Base-by-base conservation (phyloP, 2,888 invertebrate genomes). In the Bimastos eiseni region DNA sequence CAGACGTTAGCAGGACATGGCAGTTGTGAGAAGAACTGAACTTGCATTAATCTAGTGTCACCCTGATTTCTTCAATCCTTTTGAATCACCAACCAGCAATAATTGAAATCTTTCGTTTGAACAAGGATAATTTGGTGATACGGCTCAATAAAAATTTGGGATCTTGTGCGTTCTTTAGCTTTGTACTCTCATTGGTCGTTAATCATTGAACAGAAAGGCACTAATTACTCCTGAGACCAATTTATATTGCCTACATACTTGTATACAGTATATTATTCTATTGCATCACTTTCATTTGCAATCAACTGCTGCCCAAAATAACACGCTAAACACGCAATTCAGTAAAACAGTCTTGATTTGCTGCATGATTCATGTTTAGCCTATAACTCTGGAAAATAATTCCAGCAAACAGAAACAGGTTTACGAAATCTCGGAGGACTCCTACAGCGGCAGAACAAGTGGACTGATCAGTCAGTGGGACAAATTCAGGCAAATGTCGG, bases 391-490 rank as follows among this genome's bases (percentile, higher is more conserved):
- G n/a, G 70, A 70, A 70, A 70, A 70, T 49, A 21, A 70, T 70
- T 70, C 70, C 70, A 70, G 70, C 70, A 70, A 70, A n/a, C 70
- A n/a, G 17, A n/a, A n/a, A 70, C 70, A n/a, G 30, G 30, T n/a
- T 70, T 70, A n/a, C 30, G 70, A 70, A n/a, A 11, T 13, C 8
- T 30, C n/a, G 3, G 30, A 30, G 8, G 70, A 70, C n/a, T 70
- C 70, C 70, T 70, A 70, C 30, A n/a, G 21, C 21, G 3, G 49
- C 49, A 49, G 49, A 49, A 49, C 49, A 49, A 49, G 70, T 70
- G 70, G 70, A 70, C 70, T 70, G 70, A 70, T 70, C 70, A 70
- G 70, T 70, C n/a, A 70, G 70, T 70, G 70, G 70, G n/a, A 17
- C 70, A 70, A 17, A 70, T 17, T 30, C 30, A 70, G 70, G 17